Evolutionary conservation across 2,888 invertebrate species (phyloP), one percentile per base, ranked within the genome.

Genomic region (Mallateleia sp.): DNA sequence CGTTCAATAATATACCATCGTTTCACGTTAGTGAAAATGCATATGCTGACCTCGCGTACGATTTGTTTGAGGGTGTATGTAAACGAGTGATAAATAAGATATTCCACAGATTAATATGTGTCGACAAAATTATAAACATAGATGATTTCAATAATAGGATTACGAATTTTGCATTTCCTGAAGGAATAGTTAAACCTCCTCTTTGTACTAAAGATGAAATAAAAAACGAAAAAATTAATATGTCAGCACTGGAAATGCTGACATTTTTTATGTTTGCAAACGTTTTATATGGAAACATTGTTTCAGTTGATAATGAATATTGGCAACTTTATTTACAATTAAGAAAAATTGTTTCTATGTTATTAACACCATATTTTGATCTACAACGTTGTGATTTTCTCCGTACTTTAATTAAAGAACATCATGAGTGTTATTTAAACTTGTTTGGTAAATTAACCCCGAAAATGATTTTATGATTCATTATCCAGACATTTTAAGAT

Each of bases 221-320:
- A 14, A 66, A 67, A 45, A 24, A 28, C 0, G 74, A 71, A 71
- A 90, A 88, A 72, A 75, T 90, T 32, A 80, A 79, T 83, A 82
- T 77, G 86, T 89, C 79, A 15, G 58, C 64, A 58, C 71, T 34
- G 24, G 85, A 86, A 66, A 75, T 82, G 77, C 69, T 69, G 11
- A 71, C 58, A 22, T 71, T 69, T 54, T 74, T 42, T 34, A 58
- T 22, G 20, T 56, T 28, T 56, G 56, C 56, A n/a, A 22, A 7
- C 9, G 56, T 56, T 28, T n/a, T 56, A 5, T 56, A 28, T n/a
- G 56, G 56, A 1, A 5, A 28, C 28, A 7, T 56, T 56, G 28
- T 54, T 25, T 25, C 24, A 5, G 6, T 9, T 11, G 2, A 24
- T 1, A 54, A 24, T 14, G 4, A 14, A 14, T 54, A 54, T 54